Evolutionary conservation across 2,113 vertebrate species (phyloP).

Genomic region (Brachyhypopomus gauderio): DNA sequence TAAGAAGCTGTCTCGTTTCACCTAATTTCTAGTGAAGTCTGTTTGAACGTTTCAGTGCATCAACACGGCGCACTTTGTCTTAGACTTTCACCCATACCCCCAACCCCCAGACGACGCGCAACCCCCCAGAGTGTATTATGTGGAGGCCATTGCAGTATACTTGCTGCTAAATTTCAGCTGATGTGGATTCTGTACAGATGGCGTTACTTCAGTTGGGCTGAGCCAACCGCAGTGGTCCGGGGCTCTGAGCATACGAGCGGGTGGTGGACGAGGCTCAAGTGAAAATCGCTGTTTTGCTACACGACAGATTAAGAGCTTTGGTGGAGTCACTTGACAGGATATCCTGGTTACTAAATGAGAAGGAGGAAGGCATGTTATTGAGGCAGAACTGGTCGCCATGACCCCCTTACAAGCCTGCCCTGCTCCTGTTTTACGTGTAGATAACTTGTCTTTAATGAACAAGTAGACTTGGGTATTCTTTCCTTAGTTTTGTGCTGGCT

Average conservation of each 20-base stretch:
- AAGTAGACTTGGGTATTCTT: background rate
- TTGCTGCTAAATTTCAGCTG: constrained; percentile 3
- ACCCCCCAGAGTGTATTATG: background rate
- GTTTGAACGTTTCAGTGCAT: background rate
- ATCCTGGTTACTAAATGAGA: constrained; percentile 69
- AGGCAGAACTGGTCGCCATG: constrained; percentile 5
- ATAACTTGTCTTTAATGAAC: background rate
- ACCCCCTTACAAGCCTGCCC: background rate
- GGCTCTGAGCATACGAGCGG: background rate
- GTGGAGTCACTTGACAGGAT: constrained; percentile 71
- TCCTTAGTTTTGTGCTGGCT: background rate
- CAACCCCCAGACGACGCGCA: background rate
- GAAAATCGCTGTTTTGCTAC: constrained; percentile 41
- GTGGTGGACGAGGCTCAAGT: constrained; percentile 23
- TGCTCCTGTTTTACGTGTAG: background rate
- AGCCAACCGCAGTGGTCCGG: background rate
- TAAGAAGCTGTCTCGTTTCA: no score
- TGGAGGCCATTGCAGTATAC: no score
- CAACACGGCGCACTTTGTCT: background rate
- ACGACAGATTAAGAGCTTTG: constrained; percentile 39
- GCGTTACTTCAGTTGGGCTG: background rate
- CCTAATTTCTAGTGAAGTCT: background rate
- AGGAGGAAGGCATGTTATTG: constrained; percentile 31
- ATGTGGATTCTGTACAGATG: background rate
- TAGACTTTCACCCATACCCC: background rate